These are phyloP conservation scores for Chelidonichthys spinosus DNA, from an alignment of 2,797 vertebrate genomes.

Conservation along the genomic window DNA sequence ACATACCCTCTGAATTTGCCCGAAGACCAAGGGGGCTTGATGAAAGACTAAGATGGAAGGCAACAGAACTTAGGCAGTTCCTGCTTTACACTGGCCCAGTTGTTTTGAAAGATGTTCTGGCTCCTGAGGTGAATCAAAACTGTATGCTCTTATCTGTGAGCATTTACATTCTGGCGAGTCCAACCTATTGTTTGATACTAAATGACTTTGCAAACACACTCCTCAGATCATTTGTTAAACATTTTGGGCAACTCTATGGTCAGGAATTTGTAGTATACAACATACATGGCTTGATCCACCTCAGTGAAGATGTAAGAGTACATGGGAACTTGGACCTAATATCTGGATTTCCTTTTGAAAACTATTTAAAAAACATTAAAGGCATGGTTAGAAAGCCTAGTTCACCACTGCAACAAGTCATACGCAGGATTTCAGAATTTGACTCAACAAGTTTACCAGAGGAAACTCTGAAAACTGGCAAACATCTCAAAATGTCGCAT, in stretches of 20 bases:
- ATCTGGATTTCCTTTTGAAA: no score
- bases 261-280: no score
- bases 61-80: constrained; percentile 28
- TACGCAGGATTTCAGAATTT: no score
- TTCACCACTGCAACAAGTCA: no score
- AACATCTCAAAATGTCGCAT: no score
- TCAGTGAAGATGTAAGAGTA: no score
- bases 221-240: background rate
- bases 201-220: constrained; percentile 4
- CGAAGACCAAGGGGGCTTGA: constrained; percentile 9
- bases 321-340: no score
- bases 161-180: constrained; percentile 10
- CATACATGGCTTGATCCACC: no score
- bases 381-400: no score
- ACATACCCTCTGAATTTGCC: constrained; percentile 15
- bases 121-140: constrained; percentile 1
- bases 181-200: background rate
- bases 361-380: no score
- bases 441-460: no score
- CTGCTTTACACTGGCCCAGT: constrained; percentile 20
- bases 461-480: no score
- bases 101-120: background rate
- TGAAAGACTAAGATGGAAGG: constrained; percentile 16
- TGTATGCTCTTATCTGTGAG: constrained; percentile 9
- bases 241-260: constrained; percentile 18